These are phyloP conservation scores for Aphodius sticticus DNA, from an alignment of 2,888 invertebrate species.

Conservation along the genomic window DNA sequence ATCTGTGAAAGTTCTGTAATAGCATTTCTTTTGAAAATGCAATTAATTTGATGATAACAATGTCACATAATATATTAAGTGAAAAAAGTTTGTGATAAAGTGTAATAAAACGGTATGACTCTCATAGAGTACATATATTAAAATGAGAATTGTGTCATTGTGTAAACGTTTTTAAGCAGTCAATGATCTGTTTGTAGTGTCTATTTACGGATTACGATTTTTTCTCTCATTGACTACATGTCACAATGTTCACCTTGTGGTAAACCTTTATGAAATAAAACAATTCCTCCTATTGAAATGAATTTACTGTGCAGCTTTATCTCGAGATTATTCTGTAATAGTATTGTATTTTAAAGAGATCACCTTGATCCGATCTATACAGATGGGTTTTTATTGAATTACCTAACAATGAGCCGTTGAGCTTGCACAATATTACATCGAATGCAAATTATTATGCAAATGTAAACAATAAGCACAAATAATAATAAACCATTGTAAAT, in stretches of 20 bases:
- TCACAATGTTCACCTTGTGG: not conserved
- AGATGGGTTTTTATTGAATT: conserved; percentile 18
- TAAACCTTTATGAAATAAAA: conserved; percentile 11
- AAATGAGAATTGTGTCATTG: no score
- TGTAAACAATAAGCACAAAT: not conserved
- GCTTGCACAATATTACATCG: conserved; percentile 12
- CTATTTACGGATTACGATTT: not conserved
- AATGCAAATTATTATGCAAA: conserved; percentile 4
- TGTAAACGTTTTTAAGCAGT: no score
- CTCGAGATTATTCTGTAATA: conserved; percentile 16
- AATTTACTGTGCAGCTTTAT: conserved; percentile 7
- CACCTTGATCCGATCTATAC: conserved; percentile 14
- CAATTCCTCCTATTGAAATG: conserved; percentile 5
- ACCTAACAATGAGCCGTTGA: conserved; percentile 16
- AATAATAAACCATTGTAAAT: not conserved
- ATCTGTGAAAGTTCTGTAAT: no score
- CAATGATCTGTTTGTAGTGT: no score
- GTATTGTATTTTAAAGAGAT: conserved; percentile 24
- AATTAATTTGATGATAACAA: no score
- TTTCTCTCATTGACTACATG: not conserved
- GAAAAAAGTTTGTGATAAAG: no score
- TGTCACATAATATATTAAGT: no score
- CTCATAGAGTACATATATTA: no score
- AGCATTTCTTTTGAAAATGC: no score
- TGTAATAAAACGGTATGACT: no score